Percentiles rank a stretch among this genome's conserved stretches.
phyloP scores from a whole-genome alignment of 2,888 invertebrate genomes.

The Dioctria rufipes region DNA sequence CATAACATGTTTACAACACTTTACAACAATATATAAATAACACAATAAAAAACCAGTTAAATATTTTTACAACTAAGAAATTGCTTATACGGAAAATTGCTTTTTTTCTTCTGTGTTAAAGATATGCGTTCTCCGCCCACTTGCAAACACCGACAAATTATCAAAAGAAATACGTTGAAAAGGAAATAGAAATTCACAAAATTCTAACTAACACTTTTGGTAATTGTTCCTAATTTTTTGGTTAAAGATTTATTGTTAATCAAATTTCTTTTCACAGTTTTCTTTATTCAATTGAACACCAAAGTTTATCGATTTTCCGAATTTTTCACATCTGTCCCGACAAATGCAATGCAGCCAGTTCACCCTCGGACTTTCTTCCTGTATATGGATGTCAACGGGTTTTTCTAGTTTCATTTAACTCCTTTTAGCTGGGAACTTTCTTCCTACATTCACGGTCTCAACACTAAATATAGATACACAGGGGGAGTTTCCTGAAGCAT shows the following conservation, averaged over 20 bases:
- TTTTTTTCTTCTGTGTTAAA: not conserved
- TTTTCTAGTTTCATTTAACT: not conserved
- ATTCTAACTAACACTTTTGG: no score
- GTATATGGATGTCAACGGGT: slow-evolving; percentile 18
- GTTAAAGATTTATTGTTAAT: no score
- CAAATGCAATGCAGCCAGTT: not conserved
- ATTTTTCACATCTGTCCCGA: slow-evolving; percentile 6
- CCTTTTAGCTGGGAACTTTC: not conserved
- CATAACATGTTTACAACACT: not conserved
- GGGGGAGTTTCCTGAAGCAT: no score
- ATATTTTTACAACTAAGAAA: not conserved
- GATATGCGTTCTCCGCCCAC: not conserved
- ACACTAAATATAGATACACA: no score
- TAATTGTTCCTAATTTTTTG: no score
- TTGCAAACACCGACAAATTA: not conserved
- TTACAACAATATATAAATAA: not conserved
- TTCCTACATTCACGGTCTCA: not conserved
- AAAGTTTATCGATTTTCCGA: slow-evolving; percentile 48
- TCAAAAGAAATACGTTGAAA: no score
- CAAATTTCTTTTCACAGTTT: no score
- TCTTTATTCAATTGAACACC: no score
- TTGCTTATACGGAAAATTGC: slow-evolving; percentile 4
- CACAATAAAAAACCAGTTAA: not conserved
- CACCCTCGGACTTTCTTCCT: slow-evolving; percentile 38
- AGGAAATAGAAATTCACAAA: no score